Percentiles rank a stretch among this genome's conserved stretches.
Conservation (phyloP, 2,888 invertebrate genomes). For the Pandemis corylana region DNA sequence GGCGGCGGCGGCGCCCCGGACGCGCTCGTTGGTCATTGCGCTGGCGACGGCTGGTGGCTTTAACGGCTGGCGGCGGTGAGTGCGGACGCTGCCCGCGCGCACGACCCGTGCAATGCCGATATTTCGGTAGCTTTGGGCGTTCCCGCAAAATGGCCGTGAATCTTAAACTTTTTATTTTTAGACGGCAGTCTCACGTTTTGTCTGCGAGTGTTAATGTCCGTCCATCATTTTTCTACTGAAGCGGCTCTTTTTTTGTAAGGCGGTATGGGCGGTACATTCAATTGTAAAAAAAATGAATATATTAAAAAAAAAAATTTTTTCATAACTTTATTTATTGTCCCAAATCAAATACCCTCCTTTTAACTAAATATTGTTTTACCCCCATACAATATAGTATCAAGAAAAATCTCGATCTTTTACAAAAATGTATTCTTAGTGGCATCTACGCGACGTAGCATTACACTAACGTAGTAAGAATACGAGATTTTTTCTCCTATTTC, state of each 20-base stretch:
- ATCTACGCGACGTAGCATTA: too few species aligned
- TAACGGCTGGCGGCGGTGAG: slow-evolving; percentile 50
- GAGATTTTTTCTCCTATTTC: too few species aligned
- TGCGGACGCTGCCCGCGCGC: slow-evolving; percentile 57
- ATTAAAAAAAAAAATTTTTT: neutral
- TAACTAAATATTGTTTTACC: too few species aligned
- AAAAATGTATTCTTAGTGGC: too few species aligned
- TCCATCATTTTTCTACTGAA: slow-evolving; percentile 46
- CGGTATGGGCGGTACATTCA: slow-evolving; percentile 5
- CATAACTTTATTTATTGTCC: too few species aligned
- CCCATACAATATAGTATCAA: too few species aligned
- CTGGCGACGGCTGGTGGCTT: slow-evolving; percentile 65
- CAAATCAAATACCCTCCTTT: too few species aligned
- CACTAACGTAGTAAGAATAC: too few species aligned
- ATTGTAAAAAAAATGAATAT: neutral
- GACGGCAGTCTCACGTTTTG: slow-evolving; percentile 67
- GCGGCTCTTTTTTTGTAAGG: slow-evolving; percentile 15
- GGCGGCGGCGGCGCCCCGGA: slow-evolving; percentile 1
- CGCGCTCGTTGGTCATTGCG: slow-evolving; percentile 54
- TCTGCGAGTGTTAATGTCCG: slow-evolving; percentile 62
- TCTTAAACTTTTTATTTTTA: slow-evolving; percentile 66
- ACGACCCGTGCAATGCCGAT: slow-evolving; percentile 43
- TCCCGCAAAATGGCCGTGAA: slow-evolving; percentile 61
- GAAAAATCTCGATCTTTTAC: too few species aligned
- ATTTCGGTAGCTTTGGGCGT: slow-evolving; percentile 43